Conservation (phyloP, 1,140 invertebrate species). For the Zophobas morio region DNA sequence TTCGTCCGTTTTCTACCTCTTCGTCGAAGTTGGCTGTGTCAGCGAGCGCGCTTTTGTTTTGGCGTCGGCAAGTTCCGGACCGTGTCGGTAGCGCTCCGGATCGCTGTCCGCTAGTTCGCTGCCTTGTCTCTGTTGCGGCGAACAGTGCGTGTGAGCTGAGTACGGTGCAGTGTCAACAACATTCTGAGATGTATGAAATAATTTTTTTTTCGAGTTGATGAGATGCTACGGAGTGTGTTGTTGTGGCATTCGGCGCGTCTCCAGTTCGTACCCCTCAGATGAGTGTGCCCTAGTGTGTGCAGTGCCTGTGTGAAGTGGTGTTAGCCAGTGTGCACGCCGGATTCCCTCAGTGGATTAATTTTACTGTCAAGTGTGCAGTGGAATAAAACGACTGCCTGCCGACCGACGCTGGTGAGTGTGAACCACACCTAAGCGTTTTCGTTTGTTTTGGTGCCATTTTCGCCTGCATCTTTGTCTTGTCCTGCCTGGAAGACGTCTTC, state of each 20-base stretch:
- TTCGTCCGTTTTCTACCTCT: constrained; percentile 1
- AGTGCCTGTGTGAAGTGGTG: not conserved
- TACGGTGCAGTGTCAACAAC: constrained; percentile 21
- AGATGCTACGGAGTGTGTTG: not conserved
- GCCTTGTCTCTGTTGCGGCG: constrained; percentile 35
- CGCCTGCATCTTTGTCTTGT: not conserved
- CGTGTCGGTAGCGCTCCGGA: not conserved
- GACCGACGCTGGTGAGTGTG: constrained; percentile 41
- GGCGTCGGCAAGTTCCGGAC: not conserved
- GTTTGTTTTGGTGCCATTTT: constrained; percentile 16
- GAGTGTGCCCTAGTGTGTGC: not conserved
- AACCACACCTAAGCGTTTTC: constrained; percentile 34
- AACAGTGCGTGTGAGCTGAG: constrained; percentile 24
- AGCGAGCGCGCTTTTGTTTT: constrained; percentile 10
- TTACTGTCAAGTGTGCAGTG: constrained; percentile 13
- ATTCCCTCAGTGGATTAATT: constrained; percentile 19
- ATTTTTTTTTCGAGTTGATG: constrained; percentile 8
- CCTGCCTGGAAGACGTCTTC: not conserved
- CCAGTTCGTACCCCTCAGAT: not conserved
- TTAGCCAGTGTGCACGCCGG: not conserved
- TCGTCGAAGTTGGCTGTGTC: not conserved
- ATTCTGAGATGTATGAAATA: not conserved
- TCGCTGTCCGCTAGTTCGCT: constrained; percentile 17
- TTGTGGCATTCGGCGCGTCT: not conserved
- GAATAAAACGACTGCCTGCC: constrained; percentile 12